Base-by-base conservation (phyloP, 1,140 invertebrate species). In the Drosophila azteca region DNA sequence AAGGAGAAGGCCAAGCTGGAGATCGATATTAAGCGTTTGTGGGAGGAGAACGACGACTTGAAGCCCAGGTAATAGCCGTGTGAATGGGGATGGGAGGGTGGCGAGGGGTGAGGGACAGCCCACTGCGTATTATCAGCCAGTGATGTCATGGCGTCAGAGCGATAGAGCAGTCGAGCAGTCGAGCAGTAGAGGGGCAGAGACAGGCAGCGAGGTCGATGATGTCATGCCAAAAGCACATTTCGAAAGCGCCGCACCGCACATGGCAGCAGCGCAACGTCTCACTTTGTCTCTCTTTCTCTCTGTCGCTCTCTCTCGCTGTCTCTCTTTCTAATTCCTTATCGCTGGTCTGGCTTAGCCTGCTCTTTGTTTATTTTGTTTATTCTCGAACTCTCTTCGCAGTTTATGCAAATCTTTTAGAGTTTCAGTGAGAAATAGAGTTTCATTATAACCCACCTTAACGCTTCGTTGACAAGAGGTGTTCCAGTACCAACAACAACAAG, bases 21-120 rank as follows among this genome's bases (percentile, higher is more conserved):
- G 92, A 97, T 99, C 82, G 97, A 99, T 91, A 94, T 95, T 26
- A 97, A 96, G 92, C 95, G 97, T 72, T 93, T 97, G 22, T 96
- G 95, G 92, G 95, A 96, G 69, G 96, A 98, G 79, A 95, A 96
- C 58, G 96, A 97, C 79, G 97, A 99, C 54, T 92, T 98, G 1
- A 95, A 96, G 82, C 93, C 94, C 68, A 96, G 96, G 97, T 98
- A 91, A 80, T 57, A 51, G 15, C 35, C 22, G 49, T 5, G 17
- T 1, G 17, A 20, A 1, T 11, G 7, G 17, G 43, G 26, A n/a
- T n/a, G 11, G 29, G 13, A 15, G 9, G 13, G 4, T 8, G 22
- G 26, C 6, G 31, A 2, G 17, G 6, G 24, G 6, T 2, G 41
- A 46, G 50, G 39, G 26, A 48, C 50, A 55, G 26, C 29, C 53